Conservation (phyloP, 30 jellyfish, hydroid and myxozoan species). For the Cassiopea xamachana region DNA sequence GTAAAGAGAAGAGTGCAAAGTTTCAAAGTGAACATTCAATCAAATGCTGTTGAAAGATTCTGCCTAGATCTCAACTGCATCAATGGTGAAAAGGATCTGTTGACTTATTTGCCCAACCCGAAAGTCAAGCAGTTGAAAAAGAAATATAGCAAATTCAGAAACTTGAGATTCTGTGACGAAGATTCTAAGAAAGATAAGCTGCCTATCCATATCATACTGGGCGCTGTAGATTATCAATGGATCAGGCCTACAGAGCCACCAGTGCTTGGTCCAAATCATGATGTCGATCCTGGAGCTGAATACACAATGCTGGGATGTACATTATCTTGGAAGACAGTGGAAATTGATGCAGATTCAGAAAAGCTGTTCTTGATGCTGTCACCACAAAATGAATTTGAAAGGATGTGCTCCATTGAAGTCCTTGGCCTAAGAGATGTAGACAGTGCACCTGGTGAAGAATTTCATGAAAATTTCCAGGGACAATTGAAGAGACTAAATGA, state of each 20-base stretch:
- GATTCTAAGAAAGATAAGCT: constrained; percentile 52
- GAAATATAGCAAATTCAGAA: constrained; percentile 26
- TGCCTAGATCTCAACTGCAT: constrained; percentile 22
- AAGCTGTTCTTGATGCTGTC: constrained; percentile 21
- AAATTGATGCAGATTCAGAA: constrained; percentile 33
- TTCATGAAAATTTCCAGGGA: constrained; percentile 56
- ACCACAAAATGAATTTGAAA: constrained; percentile 44
- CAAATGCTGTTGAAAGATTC: constrained; percentile 42
- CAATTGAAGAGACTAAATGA: constrained; percentile 46
- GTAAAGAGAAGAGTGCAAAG: constrained; percentile 40
- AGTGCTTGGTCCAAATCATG: constrained; percentile 74
- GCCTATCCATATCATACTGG: constrained; percentile 70
- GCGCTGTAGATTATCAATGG: constrained; percentile 66
- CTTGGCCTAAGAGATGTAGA: constrained; percentile 51
- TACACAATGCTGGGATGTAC: constrained; percentile 79
- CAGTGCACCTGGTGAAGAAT: constrained; percentile 46
- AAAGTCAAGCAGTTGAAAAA: constrained; percentile 39
- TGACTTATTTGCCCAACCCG: constrained; percentile 55
- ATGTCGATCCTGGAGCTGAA: constrained; percentile 76
- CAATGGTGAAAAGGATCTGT: constrained; percentile 43
- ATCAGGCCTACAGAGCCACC: constrained; percentile 68
- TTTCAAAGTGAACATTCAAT: constrained; percentile 32
- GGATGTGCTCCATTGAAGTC: constrained; percentile 43
- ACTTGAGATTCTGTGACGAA: constrained; percentile 48
- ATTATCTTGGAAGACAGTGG: constrained; percentile 58